Evolutionary conservation across 1,140 invertebrate genomes (phyloP).

Genomic region (Drosophila triauraria): DNA sequence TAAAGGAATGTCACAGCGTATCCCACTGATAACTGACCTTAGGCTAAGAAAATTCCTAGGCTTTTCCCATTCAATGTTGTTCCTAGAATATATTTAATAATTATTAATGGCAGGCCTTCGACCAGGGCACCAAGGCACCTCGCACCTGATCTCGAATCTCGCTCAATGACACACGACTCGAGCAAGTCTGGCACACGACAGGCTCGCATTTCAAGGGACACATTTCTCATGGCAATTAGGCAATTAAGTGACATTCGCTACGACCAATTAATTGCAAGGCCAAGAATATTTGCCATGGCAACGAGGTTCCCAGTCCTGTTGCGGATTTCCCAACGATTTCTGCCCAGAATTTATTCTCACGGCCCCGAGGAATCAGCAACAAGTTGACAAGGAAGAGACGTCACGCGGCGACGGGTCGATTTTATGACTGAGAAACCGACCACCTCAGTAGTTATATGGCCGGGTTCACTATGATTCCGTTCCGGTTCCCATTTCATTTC

Average conservation of each 20-base stretch:
- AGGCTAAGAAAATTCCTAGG: background rate
- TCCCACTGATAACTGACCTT: background rate
- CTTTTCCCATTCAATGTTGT: background rate
- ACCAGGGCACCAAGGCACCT: slow-evolving; percentile 25
- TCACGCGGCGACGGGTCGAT: slow-evolving; percentile 24
- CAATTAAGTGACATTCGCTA: slow-evolving; percentile 75
- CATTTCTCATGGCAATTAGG: slow-evolving; percentile 66
- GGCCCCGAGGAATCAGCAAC: slow-evolving; percentile 47
- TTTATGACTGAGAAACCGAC: slow-evolving; percentile 74
- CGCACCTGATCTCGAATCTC: slow-evolving; percentile 5
- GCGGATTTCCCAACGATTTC: slow-evolving; percentile 29
- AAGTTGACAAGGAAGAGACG: slow-evolving; percentile 32
- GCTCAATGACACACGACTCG: slow-evolving; percentile 63
- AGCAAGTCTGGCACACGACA: slow-evolving; percentile 68
- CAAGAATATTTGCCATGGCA: slow-evolving; percentile 26
- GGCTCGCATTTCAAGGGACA: slow-evolving; percentile 11
- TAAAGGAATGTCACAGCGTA: background rate
- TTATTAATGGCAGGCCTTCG: slow-evolving; percentile 43
- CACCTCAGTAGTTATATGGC: slow-evolving; percentile 75
- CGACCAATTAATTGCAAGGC: slow-evolving; percentile 67
- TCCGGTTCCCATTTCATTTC: slow-evolving; percentile 17
- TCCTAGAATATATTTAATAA: slow-evolving; percentile 44
- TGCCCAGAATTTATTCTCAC: slow-evolving; percentile 51
- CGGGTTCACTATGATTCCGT: slow-evolving; percentile 10
- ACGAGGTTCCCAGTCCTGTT: slow-evolving; percentile 6